These are phyloP conservation scores for Podargus strigoides DNA, from an alignment of 2,797 vertebrate genomes.

Conservation along the genomic window DNA sequence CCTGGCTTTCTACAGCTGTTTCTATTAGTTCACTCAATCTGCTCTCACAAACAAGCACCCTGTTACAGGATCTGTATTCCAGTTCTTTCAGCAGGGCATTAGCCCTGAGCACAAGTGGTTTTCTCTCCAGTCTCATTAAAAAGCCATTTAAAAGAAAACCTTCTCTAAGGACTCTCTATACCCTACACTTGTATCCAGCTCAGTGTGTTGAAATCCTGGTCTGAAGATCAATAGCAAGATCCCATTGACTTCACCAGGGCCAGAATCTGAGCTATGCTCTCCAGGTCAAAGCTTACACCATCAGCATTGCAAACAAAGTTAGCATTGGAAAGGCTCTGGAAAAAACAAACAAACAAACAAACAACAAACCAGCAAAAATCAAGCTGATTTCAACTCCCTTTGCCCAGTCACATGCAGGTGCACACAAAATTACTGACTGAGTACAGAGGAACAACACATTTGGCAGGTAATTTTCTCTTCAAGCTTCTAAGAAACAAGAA, in stretches of 20 bases:
- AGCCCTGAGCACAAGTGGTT: background rate
- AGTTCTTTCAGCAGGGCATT: background rate
- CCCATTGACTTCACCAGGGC: rapidly evolving
- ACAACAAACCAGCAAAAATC: background rate
- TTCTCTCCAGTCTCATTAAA: background rate
- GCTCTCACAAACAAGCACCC: background rate
- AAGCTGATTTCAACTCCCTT: background rate
- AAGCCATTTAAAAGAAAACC: background rate
- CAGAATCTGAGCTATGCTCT: background rate
- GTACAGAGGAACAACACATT: background rate
- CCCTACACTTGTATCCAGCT: background rate
- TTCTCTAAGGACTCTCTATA: background rate
- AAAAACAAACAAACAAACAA: background rate
- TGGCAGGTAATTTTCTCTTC: background rate
- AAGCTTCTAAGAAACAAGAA: background rate
- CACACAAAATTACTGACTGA: background rate
- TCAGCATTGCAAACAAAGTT: background rate
- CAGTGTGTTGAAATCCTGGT: background rate
- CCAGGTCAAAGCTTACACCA: background rate
- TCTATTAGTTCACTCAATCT: background rate
- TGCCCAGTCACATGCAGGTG: background rate
- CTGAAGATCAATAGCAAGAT: background rate
- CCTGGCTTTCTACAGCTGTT: background rate
- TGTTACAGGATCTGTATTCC: background rate
- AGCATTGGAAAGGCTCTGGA: background rate